Conservation (phyloP, 2,113 vertebrate genomes). For the Sprattus sprattus region DNA sequence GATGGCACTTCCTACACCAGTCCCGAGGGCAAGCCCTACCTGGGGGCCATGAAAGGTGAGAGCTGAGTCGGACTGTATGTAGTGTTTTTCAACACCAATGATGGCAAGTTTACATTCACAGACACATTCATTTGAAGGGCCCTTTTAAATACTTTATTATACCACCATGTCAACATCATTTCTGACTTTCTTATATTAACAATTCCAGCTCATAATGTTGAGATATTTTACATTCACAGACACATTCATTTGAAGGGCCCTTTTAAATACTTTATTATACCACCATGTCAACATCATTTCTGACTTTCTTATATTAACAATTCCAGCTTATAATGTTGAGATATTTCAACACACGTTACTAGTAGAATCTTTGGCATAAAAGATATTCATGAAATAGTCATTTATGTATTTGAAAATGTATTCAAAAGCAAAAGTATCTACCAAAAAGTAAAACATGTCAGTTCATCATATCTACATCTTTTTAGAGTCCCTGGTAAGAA, state of each 20-base stretch:
- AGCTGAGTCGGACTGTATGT: not conserved
- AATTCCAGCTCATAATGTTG: not conserved
- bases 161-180: not conserved
- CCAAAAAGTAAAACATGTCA: not conserved
- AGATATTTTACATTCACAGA: not conserved
- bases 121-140: no score
- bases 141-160: no score
- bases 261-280: no score
- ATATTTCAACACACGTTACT: not conserved
- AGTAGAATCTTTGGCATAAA: not conserved
- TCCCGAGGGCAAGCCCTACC: slow-evolving; percentile 81
- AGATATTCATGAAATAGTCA: not conserved
- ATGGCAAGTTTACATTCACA: not conserved
- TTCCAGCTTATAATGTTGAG: not conserved
- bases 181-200: no score
- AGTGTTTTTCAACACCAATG: no score
- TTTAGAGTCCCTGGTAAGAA: not conserved
- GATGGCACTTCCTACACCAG: slow-evolving; percentile 94
- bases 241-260: no score
- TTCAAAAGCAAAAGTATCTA: not conserved
- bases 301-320: no score
- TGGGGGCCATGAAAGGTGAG: slow-evolving; percentile 91
- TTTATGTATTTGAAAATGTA: not conserved
- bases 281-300: not conserved
- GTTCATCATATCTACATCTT: not conserved